Conservation (phyloP, 2,888 invertebrate species). For the Dasypogon diadema region DNA sequence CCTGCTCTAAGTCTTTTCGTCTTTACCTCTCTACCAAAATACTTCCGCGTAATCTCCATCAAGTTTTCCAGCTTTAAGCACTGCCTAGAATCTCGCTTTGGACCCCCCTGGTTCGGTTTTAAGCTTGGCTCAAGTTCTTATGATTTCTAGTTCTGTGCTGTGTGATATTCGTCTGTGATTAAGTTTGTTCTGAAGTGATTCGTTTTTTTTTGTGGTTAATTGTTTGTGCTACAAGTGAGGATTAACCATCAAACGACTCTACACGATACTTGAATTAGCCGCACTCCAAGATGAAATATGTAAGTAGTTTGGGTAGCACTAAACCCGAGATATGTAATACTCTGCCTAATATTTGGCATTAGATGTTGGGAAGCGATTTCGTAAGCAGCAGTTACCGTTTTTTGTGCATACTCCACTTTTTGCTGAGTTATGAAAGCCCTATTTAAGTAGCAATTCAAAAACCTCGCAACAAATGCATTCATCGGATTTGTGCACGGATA, state of each 20-base stretch:
- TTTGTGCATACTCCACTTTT: background rate
- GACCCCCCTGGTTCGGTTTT: background rate
- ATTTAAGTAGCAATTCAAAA: slow-evolving; percentile 25
- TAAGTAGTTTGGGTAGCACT: slow-evolving; percentile 37
- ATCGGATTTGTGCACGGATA: background rate
- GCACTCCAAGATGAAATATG: slow-evolving; percentile 28
- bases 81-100: background rate
- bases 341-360: too few species aligned
- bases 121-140: slow-evolving; percentile 5
- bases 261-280: background rate
- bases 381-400: background rate
- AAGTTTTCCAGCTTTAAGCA: slow-evolving; percentile 1
- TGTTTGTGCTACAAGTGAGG: slow-evolving; percentile 4
- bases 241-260: slow-evolving; percentile 10
- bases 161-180: background rate
- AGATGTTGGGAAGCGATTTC: background rate
- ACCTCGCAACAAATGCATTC: slow-evolving; percentile 9
- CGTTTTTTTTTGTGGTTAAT: background rate
- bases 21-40: slow-evolving; percentile 12
- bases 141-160: background rate
- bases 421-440: background rate
- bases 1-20: slow-evolving; percentile 52
- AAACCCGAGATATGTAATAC: too few species aligned
- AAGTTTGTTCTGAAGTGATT: background rate
- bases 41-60: slow-evolving; percentile 42